Evolutionary conservation across 2,797 vertebrate species (phyloP).

Genomic region (Karalla daura): DNA sequence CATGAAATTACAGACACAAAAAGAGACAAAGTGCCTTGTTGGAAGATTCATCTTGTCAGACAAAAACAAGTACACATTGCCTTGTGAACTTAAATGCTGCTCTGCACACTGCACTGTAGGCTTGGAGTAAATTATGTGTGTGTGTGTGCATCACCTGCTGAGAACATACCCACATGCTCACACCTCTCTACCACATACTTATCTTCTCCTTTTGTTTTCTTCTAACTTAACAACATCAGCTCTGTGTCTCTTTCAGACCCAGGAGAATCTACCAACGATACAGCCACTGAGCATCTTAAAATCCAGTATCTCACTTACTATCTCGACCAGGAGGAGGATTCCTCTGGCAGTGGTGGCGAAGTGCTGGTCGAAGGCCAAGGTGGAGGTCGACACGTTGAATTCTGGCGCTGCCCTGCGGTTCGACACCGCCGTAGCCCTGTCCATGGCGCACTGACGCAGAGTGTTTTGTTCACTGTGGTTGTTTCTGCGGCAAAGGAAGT

Average conservation of each 20-base stretch:
- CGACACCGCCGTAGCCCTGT: constrained; percentile 53
- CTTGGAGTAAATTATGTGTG: no score
- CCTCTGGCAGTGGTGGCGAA: constrained; percentile 72
- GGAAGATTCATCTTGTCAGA: no score
- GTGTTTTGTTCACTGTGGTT: constrained; percentile 12
- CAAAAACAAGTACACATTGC: no score
- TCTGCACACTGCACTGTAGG: no score
- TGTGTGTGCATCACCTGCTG: no score
- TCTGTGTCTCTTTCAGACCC: not conserved
- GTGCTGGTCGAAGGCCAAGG: constrained; percentile 76
- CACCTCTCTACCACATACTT: not conserved
- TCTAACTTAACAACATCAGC: not conserved
- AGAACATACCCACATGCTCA: not conserved
- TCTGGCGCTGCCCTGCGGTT: constrained; percentile 45
- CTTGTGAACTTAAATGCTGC: no score
- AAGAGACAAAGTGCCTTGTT: no score
- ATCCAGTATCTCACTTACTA: constrained; percentile 71
- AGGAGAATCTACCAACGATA: not conserved
- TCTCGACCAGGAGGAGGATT: constrained; percentile 75
- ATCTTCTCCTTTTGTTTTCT: no score
- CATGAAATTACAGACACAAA: no score
- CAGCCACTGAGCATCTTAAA: not conserved
- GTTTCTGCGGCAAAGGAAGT: constrained; percentile 62
- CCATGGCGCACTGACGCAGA: constrained; percentile 68
- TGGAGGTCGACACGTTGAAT: constrained; percentile 67